A percentile compares a stretch with the other conserved stretches of the same genome.
Evolutionary conservation across 2,113 vertebrate species (phyloP).

Genomic region (Malurus melanocephalus): DNA sequence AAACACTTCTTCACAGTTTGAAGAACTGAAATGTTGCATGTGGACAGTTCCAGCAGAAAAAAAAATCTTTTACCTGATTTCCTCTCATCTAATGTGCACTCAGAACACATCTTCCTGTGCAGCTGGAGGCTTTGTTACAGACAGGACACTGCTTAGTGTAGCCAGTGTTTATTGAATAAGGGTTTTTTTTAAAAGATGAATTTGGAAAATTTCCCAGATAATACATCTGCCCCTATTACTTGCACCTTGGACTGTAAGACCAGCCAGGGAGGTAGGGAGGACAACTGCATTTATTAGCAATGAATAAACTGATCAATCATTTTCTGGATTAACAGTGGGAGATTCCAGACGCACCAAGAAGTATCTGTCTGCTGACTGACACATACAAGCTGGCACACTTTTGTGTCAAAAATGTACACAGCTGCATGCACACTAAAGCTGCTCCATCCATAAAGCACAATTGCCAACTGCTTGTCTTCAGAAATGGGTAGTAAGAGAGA

Average conservation of each 20-base stretch:
- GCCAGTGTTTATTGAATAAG: constrained; percentile 23
- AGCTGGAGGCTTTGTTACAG: constrained; percentile 48
- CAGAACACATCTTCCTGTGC: constrained; percentile 28
- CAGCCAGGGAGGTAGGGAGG: neutral
- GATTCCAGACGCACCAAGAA: constrained; percentile 10
- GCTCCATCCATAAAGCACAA: neutral
- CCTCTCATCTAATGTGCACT: neutral
- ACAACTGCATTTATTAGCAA: constrained; percentile 62
- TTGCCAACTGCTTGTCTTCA: neutral
- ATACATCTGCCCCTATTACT: constrained; percentile 61
- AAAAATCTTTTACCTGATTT: constrained; percentile 1
- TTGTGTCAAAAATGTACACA: constrained; percentile 5
- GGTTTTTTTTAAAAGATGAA: constrained; percentile 25
- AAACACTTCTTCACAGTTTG: neutral
- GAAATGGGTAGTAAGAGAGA: neutral
- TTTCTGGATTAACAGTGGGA: constrained; percentile 41
- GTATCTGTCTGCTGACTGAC: constrained; percentile 41
- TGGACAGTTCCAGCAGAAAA: neutral
- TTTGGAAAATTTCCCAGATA: constrained; percentile 70
- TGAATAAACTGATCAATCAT: constrained; percentile 60
- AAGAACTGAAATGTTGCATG: neutral
- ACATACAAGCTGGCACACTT: constrained; percentile 19
- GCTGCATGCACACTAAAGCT: neutral
- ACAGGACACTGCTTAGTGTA: constrained; percentile 30
- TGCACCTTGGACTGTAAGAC: constrained; percentile 10